phyloP scores from a whole-genome alignment of 2,888 invertebrate species.

The Pogonocherus hispidulus region DNA sequence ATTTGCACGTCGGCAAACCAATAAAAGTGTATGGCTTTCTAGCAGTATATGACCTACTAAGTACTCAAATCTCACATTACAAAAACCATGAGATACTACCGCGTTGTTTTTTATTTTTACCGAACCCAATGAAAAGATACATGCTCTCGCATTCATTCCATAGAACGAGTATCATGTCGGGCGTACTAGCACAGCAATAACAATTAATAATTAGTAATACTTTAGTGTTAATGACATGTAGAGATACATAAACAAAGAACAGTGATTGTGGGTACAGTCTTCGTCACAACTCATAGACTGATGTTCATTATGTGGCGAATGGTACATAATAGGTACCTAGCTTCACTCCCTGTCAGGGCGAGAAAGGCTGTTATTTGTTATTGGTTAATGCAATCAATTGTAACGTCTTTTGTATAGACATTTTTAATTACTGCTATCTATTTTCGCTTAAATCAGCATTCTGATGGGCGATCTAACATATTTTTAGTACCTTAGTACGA shows the following conservation, averaged over 20 bases:
- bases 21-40: constrained; percentile 3
- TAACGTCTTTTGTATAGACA: too few species aligned
- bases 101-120: not conserved
- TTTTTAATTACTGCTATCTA: too few species aligned
- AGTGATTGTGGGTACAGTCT: constrained; percentile 13
- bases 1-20: not conserved
- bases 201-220: constrained; percentile 18
- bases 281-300: not conserved
- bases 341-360: too few species aligned
- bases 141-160: not conserved
- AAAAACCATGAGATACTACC: not conserved
- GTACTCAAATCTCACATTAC: not conserved
- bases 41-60: constrained; percentile 7
- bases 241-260: not conserved
- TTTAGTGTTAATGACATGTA: constrained; percentile 8
- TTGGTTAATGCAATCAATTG: too few species aligned
- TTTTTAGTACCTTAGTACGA: too few species aligned
- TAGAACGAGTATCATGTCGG: constrained; percentile 2
- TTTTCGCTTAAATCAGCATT: too few species aligned
- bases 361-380: too few species aligned
- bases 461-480: too few species aligned
- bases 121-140: not conserved
- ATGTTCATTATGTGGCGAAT: not conserved
- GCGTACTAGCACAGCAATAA: too few species aligned
- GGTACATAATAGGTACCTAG: too few species aligned